Conservation (phyloP, 2,888 invertebrate genomes). For the Biston betularia region DNA sequence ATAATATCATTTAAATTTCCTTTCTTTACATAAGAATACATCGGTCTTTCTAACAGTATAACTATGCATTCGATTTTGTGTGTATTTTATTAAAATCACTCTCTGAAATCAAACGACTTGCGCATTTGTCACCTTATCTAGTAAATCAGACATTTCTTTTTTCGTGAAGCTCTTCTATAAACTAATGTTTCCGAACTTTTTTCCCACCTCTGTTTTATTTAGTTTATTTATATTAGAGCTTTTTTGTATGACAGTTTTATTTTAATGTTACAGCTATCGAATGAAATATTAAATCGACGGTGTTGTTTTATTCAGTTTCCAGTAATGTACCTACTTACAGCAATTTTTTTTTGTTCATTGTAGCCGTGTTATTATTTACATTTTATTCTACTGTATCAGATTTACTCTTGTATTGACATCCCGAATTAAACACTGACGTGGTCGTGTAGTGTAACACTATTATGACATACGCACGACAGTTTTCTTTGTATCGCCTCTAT, state of each 20-base stretch:
- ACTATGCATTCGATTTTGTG: too few species aligned
- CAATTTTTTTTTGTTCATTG: too few species aligned
- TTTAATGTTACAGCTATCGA: constrained; percentile 50
- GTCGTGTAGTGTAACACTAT: too few species aligned
- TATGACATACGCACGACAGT: background rate
- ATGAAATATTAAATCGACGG: constrained; percentile 48
- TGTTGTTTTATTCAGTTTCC: constrained; percentile 18
- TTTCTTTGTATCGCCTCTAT: background rate
- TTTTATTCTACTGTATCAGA: background rate
- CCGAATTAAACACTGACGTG: too few species aligned
- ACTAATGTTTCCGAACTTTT: constrained; percentile 23
- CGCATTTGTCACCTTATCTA: background rate
- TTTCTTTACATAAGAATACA: too few species aligned
- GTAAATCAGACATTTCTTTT: background rate
- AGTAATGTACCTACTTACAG: too few species aligned
- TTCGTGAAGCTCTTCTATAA: constrained; percentile 33
- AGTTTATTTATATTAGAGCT: constrained; percentile 42
- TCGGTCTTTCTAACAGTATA: too few species aligned
- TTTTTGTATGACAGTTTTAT: constrained; percentile 53
- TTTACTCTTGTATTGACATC: too few species aligned
- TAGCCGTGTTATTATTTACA: background rate
- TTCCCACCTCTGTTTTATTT: constrained; percentile 56
- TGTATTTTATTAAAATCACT: too few species aligned
- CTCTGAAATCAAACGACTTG: too few species aligned
- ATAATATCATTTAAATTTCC: too few species aligned